Evolutionary conservation across 2,888 invertebrate genomes (phyloP), one percentile per base, ranked within the genome.

Genomic region (Amiota mariae): DNA sequence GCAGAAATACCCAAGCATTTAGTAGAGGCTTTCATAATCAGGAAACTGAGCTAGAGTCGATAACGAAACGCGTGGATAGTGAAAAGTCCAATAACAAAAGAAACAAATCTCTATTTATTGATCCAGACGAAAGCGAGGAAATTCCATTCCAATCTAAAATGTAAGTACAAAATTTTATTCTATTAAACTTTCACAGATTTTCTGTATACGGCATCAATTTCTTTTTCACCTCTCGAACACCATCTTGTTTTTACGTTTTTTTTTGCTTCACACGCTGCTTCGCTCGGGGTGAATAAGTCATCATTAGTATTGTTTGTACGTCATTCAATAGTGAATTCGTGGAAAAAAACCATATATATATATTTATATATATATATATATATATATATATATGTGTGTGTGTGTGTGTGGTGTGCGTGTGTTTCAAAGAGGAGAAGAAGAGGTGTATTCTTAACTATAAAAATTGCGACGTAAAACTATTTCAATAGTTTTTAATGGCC

Each of bases 61-160:
- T 47, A 36, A 24, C 36, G n/a, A 54, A 47, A 15, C n/a, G 51
- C 61, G 70, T 63, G 68, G 51, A 61, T 61, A 68, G 74, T 77
- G 67, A 78, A 80, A 80, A 56, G 71, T 77, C 75, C 70, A 72
- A 48, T 75, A 73, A 74, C 72, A 81, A 80, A 76, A 81, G 77
- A 76, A 76, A 72, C 72, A 79, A 81, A 77, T 82, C 87, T 73
- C 78, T 85, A 76, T 85, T 82, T 72, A 76, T 56, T 75, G 85
- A 87, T 77, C 76, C 81, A 73, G 87, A 86, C 78, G 85, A 87
- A 72, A 74, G 79, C 79, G 82, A 88, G 78, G 77, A 84, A 72
- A 82, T 80, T 81, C 87, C 36, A 36, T 36, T 36, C 36, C 36
- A 36, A 36, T 36, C 2, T 81, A 78, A 84, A 81, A 88, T 89